Evolutionary conservation across 2,797 vertebrate genomes (phyloP).

Genomic region (Danio jaintianensis): DNA sequence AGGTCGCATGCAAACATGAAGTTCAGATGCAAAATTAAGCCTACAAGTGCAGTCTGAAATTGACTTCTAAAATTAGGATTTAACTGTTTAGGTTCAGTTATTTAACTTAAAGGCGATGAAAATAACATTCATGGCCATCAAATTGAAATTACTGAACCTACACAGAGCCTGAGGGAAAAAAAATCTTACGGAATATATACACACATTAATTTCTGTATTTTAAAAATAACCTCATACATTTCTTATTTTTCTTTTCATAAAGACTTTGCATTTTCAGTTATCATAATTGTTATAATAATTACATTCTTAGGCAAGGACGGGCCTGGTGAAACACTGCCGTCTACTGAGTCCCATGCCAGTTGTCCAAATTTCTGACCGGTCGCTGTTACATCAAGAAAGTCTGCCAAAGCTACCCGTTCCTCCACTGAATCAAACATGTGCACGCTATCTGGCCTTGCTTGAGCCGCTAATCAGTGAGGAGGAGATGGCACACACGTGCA

Average conservation of each 20-base stretch:
- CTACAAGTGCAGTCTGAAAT: no score
- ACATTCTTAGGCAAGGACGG: constrained; percentile 71
- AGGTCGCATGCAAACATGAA: background rate
- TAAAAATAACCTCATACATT: background rate
- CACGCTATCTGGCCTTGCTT: constrained; percentile 86
- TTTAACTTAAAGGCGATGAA: no score
- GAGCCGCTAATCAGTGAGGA: constrained; percentile 90
- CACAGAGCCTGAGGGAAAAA: no score
- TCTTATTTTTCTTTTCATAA: background rate
- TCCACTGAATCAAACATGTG: constrained; percentile 86
- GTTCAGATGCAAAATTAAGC: no score
- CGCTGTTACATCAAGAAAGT: constrained; percentile 86
- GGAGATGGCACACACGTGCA: constrained; percentile 86
- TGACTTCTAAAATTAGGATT: no score
- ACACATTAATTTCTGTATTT: no score
- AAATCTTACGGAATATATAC: no score
- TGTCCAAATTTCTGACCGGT: constrained; percentile 76
- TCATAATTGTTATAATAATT: background rate
- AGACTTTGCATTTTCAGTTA: background rate
- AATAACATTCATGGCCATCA: no score
- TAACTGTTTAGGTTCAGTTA: no score
- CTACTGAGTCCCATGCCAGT: constrained; percentile 79
- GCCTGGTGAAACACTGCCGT: constrained; percentile 73
- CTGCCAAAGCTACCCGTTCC: constrained; percentile 90
- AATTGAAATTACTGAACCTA: no score